Conservation (phyloP, 2,888 invertebrate genomes). For the Acrocyrtus sp. region DNA sequence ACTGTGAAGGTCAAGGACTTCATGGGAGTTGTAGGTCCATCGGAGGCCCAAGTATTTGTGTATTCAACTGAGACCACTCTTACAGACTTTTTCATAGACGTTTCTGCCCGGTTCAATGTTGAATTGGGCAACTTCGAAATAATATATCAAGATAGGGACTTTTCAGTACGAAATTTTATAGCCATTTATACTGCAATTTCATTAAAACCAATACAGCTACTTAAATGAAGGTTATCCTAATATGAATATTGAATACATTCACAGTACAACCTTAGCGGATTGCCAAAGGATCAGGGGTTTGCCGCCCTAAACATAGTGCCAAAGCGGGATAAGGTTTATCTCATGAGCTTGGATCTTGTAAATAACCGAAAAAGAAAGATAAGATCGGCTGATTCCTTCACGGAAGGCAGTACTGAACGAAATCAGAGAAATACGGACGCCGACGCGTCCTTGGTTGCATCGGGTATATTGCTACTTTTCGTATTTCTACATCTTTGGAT, state of each 20-base stretch:
- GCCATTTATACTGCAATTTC: too few species aligned
- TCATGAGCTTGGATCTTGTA: conserved; percentile 19
- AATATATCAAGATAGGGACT: conserved; percentile 52
- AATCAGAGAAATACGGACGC: too few species aligned
- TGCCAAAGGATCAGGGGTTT: conserved; percentile 41
- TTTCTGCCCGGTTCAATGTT: conserved; percentile 36
- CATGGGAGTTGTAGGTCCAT: conserved; percentile 23
- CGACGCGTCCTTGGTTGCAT: too few species aligned
- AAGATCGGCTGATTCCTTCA: background rate
- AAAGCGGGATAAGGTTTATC: conserved; percentile 45
- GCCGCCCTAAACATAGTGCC: conserved; percentile 47
- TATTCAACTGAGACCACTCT: conserved; percentile 36
- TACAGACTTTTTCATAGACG: conserved; percentile 50
- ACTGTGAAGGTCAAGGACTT: conserved; percentile 57
- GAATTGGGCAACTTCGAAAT: conserved; percentile 53
- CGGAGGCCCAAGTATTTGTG: conserved; percentile 31
- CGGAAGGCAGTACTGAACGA: background rate
- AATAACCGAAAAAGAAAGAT: conserved; percentile 11
- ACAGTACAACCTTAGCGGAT: conserved; percentile 50
- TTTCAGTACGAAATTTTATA: conserved; percentile 51
- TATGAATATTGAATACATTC: too few species aligned
- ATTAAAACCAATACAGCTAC: too few species aligned
- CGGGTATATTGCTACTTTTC: too few species aligned
- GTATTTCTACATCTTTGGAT: too few species aligned
- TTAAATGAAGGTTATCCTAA: too few species aligned